Conservation (phyloP, 1,140 invertebrate species). For the Diabrotica undecimpunctata region DNA sequence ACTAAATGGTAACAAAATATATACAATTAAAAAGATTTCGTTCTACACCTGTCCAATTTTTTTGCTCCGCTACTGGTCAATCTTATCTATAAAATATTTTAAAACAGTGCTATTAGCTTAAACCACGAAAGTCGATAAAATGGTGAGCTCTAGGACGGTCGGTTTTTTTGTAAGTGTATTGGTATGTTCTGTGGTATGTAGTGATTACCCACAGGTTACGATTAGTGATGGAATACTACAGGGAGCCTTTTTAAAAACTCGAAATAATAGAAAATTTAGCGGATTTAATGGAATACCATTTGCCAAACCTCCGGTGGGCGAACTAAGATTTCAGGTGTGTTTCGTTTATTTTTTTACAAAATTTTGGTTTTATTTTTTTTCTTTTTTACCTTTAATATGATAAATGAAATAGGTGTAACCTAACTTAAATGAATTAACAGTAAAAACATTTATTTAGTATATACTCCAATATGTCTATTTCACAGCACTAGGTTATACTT, state of each 20-base stretch:
- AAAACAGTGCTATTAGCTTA: background rate
- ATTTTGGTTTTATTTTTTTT: too few relatives aligned
- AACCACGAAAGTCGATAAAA: conserved; percentile 1
- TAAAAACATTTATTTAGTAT: too few relatives aligned
- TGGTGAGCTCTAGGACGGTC: background rate
- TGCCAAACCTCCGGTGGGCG: background rate
- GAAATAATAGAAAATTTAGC: conserved; percentile 3
- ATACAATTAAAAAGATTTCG: too few relatives aligned
- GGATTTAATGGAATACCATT: conserved; percentile 1
- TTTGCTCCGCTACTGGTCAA: background rate
- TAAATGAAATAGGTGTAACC: too few relatives aligned
- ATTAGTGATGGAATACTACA: conserved; percentile 6
- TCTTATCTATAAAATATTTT: background rate
- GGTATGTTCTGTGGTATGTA: background rate
- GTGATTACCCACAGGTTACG: background rate
- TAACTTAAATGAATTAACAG: too few relatives aligned
- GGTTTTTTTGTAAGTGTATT: background rate
- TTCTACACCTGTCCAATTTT: background rate
- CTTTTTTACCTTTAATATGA: too few relatives aligned
- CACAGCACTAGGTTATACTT: too few relatives aligned
- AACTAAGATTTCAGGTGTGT: conserved; percentile 4
- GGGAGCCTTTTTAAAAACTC: background rate
- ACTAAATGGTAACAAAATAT: too few relatives aligned
- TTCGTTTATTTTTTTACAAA: background rate
- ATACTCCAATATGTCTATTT: too few relatives aligned